Evolutionary conservation across 1,140 invertebrate species (phyloP).

Genomic region (Drosophila cardini): DNA sequence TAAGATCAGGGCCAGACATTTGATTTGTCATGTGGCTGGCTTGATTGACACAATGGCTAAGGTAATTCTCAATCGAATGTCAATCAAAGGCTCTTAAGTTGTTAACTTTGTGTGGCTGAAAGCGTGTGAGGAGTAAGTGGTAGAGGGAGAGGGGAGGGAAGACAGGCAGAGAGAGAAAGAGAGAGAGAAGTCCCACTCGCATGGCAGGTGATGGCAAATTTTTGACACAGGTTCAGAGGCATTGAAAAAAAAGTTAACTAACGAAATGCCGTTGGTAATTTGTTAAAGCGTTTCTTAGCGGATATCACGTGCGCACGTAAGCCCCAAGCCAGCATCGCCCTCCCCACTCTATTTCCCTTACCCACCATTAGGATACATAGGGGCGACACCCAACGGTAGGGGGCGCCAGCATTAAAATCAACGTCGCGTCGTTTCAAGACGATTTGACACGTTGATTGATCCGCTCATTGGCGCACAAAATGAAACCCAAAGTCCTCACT

Average conservation of each 20-base stretch:
- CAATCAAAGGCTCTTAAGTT: conserved; percentile 73
- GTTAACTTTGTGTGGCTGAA: conserved; percentile 36
- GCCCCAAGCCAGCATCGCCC: conserved; percentile 3
- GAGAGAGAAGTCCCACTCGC: conserved; percentile 12
- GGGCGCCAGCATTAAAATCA: conserved; percentile 53
- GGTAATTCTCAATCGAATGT: conserved; percentile 78
- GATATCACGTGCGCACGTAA: conserved; percentile 70
- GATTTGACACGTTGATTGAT: conserved; percentile 80
- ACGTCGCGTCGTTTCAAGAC: conserved; percentile 66
- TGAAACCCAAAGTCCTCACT: conserved; percentile 55
- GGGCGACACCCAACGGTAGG: conserved; percentile 14
- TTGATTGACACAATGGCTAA: conserved; percentile 76
- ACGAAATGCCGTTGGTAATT: conserved; percentile 73
- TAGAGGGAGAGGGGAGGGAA: not conserved
- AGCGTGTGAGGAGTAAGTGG: not conserved
- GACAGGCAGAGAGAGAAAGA: not conserved
- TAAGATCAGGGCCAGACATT: conserved; percentile 43
- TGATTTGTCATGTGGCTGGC: conserved; percentile 52
- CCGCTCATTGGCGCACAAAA: conserved; percentile 78
- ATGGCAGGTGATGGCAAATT: conserved; percentile 54
- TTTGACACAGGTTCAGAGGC: conserved; percentile 53
- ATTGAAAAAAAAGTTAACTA: conserved; percentile 62
- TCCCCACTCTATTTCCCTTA: too few species aligned
- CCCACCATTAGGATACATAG: conserved; percentile 15
- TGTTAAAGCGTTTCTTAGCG: conserved; percentile 73